Percentiles rank a stretch among this genome's conserved stretches.
These are phyloP conservation scores for Nomada lathburiana DNA, from an alignment of 2,888 invertebrate species.

Conservation along the genomic window DNA sequence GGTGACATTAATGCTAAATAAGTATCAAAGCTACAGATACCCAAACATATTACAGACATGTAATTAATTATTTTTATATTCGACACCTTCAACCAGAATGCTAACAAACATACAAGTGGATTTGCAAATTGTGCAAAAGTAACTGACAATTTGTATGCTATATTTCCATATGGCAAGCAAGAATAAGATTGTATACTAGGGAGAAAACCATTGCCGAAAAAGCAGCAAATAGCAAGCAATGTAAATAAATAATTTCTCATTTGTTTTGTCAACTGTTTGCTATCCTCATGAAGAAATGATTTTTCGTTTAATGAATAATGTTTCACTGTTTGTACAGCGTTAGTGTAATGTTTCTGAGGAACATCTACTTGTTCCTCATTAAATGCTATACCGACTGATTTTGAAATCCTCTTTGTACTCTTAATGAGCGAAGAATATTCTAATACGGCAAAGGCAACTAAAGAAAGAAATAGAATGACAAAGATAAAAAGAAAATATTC, in stretches of 20 bases:
- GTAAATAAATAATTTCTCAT: slow-evolving; percentile 43
- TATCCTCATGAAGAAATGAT: not conserved
- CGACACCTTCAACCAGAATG: slow-evolving; percentile 86
- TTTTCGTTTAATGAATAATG: slow-evolving; percentile 1
- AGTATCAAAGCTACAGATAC: slow-evolving; percentile 87
- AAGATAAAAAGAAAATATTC: slow-evolving; percentile 89
- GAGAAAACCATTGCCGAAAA: slow-evolving; percentile 86
- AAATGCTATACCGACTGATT: not conserved
- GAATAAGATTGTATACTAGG: slow-evolving; percentile 88
- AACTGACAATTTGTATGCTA: slow-evolving; percentile 88
- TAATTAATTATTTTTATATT: slow-evolving; percentile 85
- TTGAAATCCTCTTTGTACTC: slow-evolving; percentile 34
- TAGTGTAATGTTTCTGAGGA: not conserved
- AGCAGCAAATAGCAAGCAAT: slow-evolving; percentile 86
- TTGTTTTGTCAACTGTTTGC: not conserved
- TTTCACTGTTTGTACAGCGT: slow-evolving; percentile 1
- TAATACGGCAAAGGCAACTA: slow-evolving; percentile 84
- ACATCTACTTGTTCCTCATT: slow-evolving; percentile 1
- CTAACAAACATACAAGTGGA: slow-evolving; percentile 90
- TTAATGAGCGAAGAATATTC: slow-evolving; percentile 64
- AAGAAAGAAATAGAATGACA: slow-evolving; percentile 87
- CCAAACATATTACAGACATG: slow-evolving; percentile 69
- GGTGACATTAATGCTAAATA: slow-evolving; percentile 91
- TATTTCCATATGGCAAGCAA: slow-evolving; percentile 88
- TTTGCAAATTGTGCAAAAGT: slow-evolving; percentile 90